Evolutionary conservation across 2,113 vertebrate species (phyloP).

Genomic region (Chelonoidis abingdonii): DNA sequence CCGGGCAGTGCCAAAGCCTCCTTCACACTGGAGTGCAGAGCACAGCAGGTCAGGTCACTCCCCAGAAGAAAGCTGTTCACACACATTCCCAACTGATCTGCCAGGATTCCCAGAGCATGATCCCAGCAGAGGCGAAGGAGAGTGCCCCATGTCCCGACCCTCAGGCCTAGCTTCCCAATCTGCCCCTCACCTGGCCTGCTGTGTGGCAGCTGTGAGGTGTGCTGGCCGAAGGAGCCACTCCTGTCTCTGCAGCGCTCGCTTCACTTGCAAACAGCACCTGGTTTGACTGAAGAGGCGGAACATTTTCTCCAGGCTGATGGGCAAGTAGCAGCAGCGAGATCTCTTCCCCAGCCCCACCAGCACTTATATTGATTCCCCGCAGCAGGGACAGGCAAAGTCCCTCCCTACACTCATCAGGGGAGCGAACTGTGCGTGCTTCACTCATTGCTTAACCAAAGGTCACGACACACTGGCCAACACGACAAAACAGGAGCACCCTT

Average conservation of each 20-base stretch:
- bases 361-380: conserved; percentile 67
- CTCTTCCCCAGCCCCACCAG: accelerated
- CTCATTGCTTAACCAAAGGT: conserved; percentile 74
- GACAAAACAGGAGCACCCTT: background rate
- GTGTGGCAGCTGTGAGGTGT: background rate
- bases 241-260: background rate
- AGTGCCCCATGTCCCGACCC: background rate
- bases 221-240: background rate
- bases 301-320: conserved; percentile 48
- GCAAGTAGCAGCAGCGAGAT: background rate
- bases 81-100: no score
- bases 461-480: background rate
- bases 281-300: conserved; percentile 66
- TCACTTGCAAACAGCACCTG: background rate
- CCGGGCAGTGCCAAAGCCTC: background rate
- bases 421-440: background rate
- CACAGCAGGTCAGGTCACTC: background rate
- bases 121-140: background rate
- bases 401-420: conserved; percentile 58
- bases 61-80: background rate
- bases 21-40: background rate
- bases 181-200: conserved; percentile 66
- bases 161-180: background rate
- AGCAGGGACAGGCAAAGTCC: background rate
- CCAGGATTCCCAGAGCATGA: background rate